Base-by-base conservation (phyloP, 2,888 invertebrate genomes). In the Atethmia centrago region DNA sequence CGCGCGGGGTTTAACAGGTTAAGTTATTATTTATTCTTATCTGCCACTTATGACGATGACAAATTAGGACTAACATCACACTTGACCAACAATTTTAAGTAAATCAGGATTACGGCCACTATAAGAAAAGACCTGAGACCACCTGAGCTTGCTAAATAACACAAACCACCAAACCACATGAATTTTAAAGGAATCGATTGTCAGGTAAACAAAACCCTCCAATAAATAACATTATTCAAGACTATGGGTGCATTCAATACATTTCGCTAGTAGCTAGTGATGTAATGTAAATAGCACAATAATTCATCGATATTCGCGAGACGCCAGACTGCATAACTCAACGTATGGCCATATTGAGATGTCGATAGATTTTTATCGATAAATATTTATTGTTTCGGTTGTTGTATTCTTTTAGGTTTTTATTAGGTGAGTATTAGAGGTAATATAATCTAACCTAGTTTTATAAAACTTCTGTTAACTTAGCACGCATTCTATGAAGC, bases 261-360 rank as follows among this genome's bases (percentile, higher is more conserved):
- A 73, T 85, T 85, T 81, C 49, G 71, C 76, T 62, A 55, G 59
- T 53, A 79, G 78, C 90, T 92, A 93, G 93, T 94, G 94, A 94
- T 93, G 94, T 93, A 90, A 93, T 91, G 91, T 92, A 93, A 95
- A 94, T 94, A 93, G 94, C 90, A 89, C 91, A 90, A 94, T 94
- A 93, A 92, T 92, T 94, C 93, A 94, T 94, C 93, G 94, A 94
- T 93, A 93, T 93, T 91, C 92, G 82, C 90, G 83, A 89, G 93
- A 92, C 90, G 89, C 88, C 92, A 93, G 92, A 94, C 93, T 94
- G 93, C 91, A 94, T 93, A 92, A 91, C 93, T 94, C 92, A 92
- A 87, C 88, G 85, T 86, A 85, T 78, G 77, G 82, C 68, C 62
- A 69, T 58, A 64, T 80, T 71, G 64, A 80, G 65, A 65, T 82